Conservation (phyloP, 1,140 invertebrate genomes). For the Heliconius hewitsoni region DNA sequence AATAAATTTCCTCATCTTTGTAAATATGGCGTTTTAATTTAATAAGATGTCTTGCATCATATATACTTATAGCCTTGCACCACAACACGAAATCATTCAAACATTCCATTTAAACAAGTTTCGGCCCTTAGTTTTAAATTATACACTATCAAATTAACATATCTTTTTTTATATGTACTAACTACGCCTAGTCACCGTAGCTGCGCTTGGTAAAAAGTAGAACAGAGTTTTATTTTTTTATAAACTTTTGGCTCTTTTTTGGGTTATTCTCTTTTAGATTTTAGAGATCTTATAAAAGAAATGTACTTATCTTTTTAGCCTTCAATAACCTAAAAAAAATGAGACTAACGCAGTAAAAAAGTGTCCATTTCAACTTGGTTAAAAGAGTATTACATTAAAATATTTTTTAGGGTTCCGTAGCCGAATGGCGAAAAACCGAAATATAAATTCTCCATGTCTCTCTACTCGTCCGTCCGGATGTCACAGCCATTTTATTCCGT, state of each 20-base stretch:
- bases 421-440: too few relatives aligned
- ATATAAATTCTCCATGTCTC: too few relatives aligned
- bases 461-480: too few relatives aligned
- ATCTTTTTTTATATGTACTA: background rate
- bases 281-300: background rate
- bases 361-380: too few relatives aligned
- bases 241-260: background rate
- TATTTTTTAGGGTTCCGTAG: too few relatives aligned
- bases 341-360: too few relatives aligned
- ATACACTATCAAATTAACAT: conserved; percentile 1
- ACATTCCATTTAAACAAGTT: background rate
- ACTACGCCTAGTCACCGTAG: background rate
- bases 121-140: background rate
- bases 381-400: too few relatives aligned
- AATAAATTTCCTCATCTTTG: too few relatives aligned
- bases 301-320: too few relatives aligned
- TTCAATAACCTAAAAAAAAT: too few relatives aligned
- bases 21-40: too few relatives aligned
- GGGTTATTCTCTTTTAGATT: background rate
- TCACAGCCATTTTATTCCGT: too few relatives aligned
- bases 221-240: background rate
- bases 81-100: background rate
- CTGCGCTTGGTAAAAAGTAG: background rate
- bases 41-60: background rate
- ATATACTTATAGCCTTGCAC: background rate